These are phyloP conservation scores for Drosophila macrospina DNA, from an alignment of 2,888 invertebrate species.

Conservation along the genomic window DNA sequence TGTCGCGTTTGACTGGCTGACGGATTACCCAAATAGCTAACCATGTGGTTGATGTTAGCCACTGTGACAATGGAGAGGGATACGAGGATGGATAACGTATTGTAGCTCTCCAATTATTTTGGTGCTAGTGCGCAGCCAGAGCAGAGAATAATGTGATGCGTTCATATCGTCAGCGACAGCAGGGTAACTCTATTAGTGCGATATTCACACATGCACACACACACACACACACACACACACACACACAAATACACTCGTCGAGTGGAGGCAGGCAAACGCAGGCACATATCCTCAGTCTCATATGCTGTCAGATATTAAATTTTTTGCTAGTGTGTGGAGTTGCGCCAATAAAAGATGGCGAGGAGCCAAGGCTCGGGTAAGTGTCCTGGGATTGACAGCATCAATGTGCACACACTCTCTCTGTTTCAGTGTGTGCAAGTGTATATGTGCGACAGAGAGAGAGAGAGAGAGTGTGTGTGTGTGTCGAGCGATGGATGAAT, in stretches of 20 bases:
- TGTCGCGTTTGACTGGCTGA: conserved; percentile 50
- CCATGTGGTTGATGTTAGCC: conserved; percentile 4
- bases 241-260: neutral
- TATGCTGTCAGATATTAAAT: conserved; percentile 67
- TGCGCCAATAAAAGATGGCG: conserved; percentile 65
- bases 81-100: conserved; percentile 15
- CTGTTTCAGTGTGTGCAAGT: conserved; percentile 8
- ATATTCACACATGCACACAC: conserved; percentile 32
- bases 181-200: conserved; percentile 70
- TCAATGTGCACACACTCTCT: conserved; percentile 46
- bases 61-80: neutral
- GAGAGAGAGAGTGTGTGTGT: conserved; percentile 34
- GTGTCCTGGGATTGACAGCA: conserved; percentile 60
- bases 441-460: conserved; percentile 13
- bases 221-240: conserved; percentile 7
- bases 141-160: conserved; percentile 68
- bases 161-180: conserved; percentile 58
- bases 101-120: conserved; percentile 62
- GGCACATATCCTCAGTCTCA: conserved; percentile 10
- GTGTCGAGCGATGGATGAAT: conserved; percentile 69
- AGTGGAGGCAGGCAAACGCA: too few relatives aligned
- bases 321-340: conserved; percentile 46
- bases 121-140: conserved; percentile 46
- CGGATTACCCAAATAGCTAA: conserved; percentile 41
- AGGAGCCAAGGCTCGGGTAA: conserved; percentile 34